These are phyloP conservation scores for Pelodytes ibericus DNA, from an alignment of 2,797 vertebrate genomes.

Conservation along the genomic window DNA sequence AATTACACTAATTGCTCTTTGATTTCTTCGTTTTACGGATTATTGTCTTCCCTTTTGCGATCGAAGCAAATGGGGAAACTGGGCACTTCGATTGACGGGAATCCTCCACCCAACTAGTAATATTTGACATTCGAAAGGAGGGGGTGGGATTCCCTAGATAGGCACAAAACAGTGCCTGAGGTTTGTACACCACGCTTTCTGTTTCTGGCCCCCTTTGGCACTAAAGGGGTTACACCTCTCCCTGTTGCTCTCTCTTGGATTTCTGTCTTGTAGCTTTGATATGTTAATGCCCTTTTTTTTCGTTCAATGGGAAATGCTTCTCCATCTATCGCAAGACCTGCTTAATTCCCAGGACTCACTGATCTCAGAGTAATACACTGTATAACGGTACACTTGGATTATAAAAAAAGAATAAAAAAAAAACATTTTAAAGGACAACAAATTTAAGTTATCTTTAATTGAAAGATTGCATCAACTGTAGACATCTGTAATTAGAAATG, in stretches of 20 bases:
- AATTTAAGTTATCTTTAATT: no score
- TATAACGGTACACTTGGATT: no score
- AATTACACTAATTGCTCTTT: constrained; percentile 18
- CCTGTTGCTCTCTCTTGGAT: constrained; percentile 37
- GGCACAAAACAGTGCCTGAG: neutral
- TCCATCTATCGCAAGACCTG: constrained; percentile 41
- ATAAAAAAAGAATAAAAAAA: no score
- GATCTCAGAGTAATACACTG: constrained; percentile 36
- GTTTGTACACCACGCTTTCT: neutral
- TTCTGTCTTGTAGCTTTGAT: constrained; percentile 47
- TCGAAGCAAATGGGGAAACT: neutral
- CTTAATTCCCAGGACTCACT: constrained; percentile 1
- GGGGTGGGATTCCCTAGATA: constrained; percentile 38
- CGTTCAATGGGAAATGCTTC: constrained; percentile 42
- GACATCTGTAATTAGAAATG: no score
- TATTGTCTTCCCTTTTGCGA: neutral
- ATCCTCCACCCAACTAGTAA: constrained; percentile 25
- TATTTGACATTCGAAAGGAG: constrained; percentile 33
- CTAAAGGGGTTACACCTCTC: constrained; percentile 48
- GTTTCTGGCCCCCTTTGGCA: constrained; percentile 16
- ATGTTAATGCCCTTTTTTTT: constrained; percentile 54
- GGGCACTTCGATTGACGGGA: constrained; percentile 14
- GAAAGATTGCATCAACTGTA: no score
- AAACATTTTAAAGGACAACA: no score
- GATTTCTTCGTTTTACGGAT: neutral